These are phyloP conservation scores for Agelastica alni DNA, from an alignment of 2,888 invertebrate species.

Conservation along the genomic window DNA sequence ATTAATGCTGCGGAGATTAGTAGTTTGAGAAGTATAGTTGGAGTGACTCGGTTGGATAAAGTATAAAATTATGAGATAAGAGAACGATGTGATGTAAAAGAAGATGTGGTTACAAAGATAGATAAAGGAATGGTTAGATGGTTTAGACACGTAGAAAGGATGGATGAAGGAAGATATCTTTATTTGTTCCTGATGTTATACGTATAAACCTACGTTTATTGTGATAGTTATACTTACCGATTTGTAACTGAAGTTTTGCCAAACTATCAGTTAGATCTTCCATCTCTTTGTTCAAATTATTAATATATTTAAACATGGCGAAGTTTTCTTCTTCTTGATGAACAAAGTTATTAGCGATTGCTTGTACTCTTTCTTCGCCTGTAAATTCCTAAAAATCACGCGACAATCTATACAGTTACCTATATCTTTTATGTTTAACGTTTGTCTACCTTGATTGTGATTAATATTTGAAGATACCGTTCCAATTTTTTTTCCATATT, in stretches of 20 bases:
- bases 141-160: too few species aligned
- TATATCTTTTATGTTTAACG: neutral
- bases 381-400: slow-evolving; percentile 58
- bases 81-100: too few species aligned
- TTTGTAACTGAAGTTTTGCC: slow-evolving; percentile 64
- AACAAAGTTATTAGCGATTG: slow-evolving; percentile 74
- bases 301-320: slow-evolving; percentile 88
- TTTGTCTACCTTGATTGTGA: slow-evolving; percentile 36
- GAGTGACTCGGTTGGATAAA: too few species aligned
- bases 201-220: slow-evolving; percentile 9
- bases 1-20: too few species aligned
- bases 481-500: slow-evolving; percentile 64
- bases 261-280: slow-evolving; percentile 74
- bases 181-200: too few species aligned
- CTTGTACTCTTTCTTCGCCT: slow-evolving; percentile 68
- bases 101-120: too few species aligned
- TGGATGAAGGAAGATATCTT: too few species aligned
- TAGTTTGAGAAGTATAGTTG: too few species aligned
- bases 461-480: slow-evolving; percentile 39
- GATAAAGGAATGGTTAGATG: too few species aligned
- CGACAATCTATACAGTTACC: neutral
- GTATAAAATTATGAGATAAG: too few species aligned
- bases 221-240: slow-evolving; percentile 59
- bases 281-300: slow-evolving; percentile 83
- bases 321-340: slow-evolving; percentile 90